Conservation (phyloP, 2,797 vertebrate genomes). For the Monodelphis domestica region DNA sequence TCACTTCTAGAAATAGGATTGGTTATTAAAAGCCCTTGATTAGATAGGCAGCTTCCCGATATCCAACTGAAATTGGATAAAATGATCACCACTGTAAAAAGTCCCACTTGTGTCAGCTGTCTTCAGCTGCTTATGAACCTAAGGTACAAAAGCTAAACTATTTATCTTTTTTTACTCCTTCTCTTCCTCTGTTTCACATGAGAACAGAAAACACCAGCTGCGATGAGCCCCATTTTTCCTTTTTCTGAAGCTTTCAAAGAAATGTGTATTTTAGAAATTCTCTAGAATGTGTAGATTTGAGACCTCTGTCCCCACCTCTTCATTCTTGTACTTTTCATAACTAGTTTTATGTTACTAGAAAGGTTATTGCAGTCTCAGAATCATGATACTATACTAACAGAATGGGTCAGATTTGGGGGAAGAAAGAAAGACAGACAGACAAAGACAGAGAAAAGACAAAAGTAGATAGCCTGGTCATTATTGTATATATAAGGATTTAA, state of each 20-base stretch:
- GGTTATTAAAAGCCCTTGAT: neutral
- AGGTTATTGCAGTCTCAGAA: neutral
- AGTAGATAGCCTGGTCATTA: neutral
- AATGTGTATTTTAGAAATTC: neutral
- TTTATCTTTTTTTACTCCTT: constrained; percentile 5
- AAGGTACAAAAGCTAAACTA: rapidly evolving
- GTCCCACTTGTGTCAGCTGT: neutral
- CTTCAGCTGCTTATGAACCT: neutral
- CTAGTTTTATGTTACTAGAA: neutral
- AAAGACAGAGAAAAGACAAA: constrained; percentile 10
- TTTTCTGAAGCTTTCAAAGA: neutral
- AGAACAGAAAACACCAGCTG: constrained; percentile 43
- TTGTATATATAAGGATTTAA: neutral
- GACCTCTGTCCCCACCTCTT: neutral
- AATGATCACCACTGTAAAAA: constrained; percentile 7
- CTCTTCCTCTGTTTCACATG: neutral
- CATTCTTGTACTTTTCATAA: neutral
- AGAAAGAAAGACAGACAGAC: neutral
- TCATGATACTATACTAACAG: neutral
- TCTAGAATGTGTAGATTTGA: neutral
- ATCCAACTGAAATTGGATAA: constrained; percentile 9
- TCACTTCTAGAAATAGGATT: constrained; percentile 24
- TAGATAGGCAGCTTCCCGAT: constrained; percentile 2
- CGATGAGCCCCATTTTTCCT: neutral
- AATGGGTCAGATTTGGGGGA: neutral